These are phyloP conservation scores for Rhyacophila evoluta DNA, from an alignment of 2,888 invertebrate species.

Conservation along the genomic window DNA sequence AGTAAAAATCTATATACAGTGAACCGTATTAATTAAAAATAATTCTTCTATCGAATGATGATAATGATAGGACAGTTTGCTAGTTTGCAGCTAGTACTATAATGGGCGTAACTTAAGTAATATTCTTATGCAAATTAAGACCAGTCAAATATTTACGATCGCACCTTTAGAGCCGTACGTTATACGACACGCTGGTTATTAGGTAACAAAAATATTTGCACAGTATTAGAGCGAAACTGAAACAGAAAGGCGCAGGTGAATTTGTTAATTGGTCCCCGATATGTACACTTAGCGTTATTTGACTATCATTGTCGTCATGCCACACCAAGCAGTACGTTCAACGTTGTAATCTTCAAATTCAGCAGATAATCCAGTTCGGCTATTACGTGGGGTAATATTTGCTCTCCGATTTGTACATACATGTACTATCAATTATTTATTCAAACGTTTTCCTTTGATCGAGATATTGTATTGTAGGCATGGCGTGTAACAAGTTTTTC, in stretches of 20 bases:
- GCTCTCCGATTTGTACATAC: not conserved
- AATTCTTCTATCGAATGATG: too few relatives aligned
- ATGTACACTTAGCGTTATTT: too few relatives aligned
- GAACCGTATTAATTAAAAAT: too few relatives aligned
- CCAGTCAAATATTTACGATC: conserved; percentile 13
- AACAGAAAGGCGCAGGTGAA: not conserved
- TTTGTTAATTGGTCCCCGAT: not conserved
- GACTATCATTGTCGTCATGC: too few relatives aligned
- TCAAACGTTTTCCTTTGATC: too few relatives aligned
- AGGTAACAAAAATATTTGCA: not conserved
- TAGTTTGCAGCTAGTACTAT: not conserved
- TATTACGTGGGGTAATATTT: not conserved
- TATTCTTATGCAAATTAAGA: conserved; percentile 1
- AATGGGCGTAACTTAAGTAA: not conserved
- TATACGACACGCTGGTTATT: not conserved
- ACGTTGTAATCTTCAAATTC: not conserved
- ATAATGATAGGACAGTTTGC: too few relatives aligned
- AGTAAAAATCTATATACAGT: too few relatives aligned
- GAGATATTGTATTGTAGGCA: too few relatives aligned
- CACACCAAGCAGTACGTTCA: too few relatives aligned
- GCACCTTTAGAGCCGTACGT: not conserved
- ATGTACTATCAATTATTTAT: too few relatives aligned
- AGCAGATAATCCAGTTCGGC: not conserved
- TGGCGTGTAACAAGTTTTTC: too few relatives aligned
- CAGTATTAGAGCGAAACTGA: not conserved